Percentiles rank a stretch among this genome's conserved stretches.
These are phyloP conservation scores for Arothron firmamentum DNA, from an alignment of 2,113 vertebrate genomes.

Conservation along the genomic window DNA sequence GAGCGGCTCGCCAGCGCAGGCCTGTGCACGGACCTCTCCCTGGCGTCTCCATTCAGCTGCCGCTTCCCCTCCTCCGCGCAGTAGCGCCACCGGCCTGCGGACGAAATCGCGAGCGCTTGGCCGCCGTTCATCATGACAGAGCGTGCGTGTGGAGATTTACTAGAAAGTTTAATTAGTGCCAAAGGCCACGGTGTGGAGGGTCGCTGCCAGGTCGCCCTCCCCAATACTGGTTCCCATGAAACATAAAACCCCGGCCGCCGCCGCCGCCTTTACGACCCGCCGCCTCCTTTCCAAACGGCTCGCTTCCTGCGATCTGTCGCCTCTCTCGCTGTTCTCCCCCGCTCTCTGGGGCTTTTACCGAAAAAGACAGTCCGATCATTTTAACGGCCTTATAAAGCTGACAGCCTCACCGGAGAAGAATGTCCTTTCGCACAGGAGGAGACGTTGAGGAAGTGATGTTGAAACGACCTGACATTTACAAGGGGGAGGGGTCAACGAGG, in stretches of 20 bases:
- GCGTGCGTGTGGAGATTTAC: constrained; percentile 26
- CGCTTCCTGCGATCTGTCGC: constrained; percentile 5
- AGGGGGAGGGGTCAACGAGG: constrained; percentile 41
- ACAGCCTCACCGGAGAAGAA: constrained; percentile 57
- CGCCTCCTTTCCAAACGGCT: constrained; percentile 5
- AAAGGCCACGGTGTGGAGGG: constrained; percentile 14
- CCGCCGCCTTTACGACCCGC: constrained; percentile 4
- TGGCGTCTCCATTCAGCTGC: not conserved
- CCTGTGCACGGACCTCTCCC: no score
- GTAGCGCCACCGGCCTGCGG: constrained; percentile 9
- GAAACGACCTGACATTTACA: constrained; percentile 63
- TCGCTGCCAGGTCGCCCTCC: constrained; percentile 12
- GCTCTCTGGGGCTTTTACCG: constrained; percentile 32
- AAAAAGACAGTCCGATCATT: constrained; percentile 64
- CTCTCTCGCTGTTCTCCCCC: not conserved
- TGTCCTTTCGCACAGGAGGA: constrained; percentile 42
- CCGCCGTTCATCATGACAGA: constrained; percentile 27
- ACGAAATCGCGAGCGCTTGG: constrained; percentile 44
- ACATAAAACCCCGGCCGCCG: constrained; percentile 2
- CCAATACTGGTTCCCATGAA: constrained; percentile 17
- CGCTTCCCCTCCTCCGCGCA: not conserved
- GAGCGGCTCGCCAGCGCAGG: no score
- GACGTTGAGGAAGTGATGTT: constrained; percentile 56
- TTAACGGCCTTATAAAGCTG: constrained; percentile 64
- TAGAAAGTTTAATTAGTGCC: constrained; percentile 42